A percentile compares a stretch with the other conserved stretches of the same genome.
phyloP scores from a whole-genome alignment of 2,888 invertebrate genomes.

The Pristionchus exspectatus region DNA sequence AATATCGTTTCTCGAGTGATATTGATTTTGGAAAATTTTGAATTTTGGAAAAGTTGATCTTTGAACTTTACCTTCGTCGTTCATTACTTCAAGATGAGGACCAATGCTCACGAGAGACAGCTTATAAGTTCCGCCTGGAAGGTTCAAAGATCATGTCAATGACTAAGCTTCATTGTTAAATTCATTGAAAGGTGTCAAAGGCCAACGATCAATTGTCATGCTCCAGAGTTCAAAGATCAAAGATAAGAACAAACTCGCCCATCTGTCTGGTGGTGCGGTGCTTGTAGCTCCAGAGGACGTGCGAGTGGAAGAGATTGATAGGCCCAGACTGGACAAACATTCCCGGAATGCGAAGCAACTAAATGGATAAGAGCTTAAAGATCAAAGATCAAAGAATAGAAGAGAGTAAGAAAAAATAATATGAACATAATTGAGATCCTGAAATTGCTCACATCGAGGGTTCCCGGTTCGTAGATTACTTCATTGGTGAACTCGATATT shows the following conservation, averaged over 20 bases:
- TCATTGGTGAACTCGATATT: no score
- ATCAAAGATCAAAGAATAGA: background rate
- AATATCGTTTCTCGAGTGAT: no score
- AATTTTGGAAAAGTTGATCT: background rate
- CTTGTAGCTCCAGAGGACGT: background rate
- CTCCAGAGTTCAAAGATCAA: background rate
- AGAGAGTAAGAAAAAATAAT: no score
- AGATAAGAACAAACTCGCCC: background rate
- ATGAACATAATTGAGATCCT: no score
- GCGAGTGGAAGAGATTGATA: background rate
- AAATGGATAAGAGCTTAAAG: background rate
- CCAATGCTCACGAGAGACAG: conserved; percentile 16
- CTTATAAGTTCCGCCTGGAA: background rate
- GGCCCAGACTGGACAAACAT: background rate
- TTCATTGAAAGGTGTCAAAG: no score
- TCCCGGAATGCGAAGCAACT: background rate
- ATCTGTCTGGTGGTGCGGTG: background rate
- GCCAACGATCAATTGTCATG: no score
- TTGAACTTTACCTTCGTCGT: background rate
- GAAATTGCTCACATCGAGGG: no score
- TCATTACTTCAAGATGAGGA: background rate
- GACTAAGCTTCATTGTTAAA: no score
- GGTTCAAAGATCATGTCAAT: background rate
- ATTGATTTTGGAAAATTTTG: no score
- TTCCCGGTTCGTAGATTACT: no score